Evolutionary conservation across 2,113 vertebrate genomes (phyloP), one percentile per base, ranked within the genome.

Genomic region (Centropus bengalensis): DNA sequence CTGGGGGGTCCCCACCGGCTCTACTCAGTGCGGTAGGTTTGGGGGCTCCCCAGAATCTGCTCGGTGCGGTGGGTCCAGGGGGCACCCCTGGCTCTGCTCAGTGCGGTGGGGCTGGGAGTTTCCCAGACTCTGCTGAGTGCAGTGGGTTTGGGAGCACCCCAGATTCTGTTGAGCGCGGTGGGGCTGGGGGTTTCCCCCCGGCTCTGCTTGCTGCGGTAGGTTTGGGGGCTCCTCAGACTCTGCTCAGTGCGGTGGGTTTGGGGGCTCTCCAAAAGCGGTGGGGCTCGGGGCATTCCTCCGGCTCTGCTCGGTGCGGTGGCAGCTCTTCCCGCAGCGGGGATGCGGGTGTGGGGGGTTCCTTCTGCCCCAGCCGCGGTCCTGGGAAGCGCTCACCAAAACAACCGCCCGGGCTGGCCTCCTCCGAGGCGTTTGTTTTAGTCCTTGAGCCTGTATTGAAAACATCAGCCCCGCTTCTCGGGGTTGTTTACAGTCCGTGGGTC

Each of bases 401-500:
- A 79, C 75, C 81, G n/a, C 62, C 60, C 27, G 0, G 51, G 70
- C 93, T 63, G 91, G 45, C 82, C 85, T 82, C 51, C 67, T 63
- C 38, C 89, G 5, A 74, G 20, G 87, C 58, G 89, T 94, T 97
- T 95, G 89, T 95, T 96, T 95, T 94, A 89, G 79, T 95, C 78
- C 55, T 79, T 23, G 67, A 86, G 78, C 87, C 87, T 88, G 75
- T 73, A 91, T 80, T 95, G 93, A 93, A 97, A 96, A 88, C 79
- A 95, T 89, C 45, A 83, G 89, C 93, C 87, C 59, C 88, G 87
- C 79, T 91, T 93, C 95, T 97, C 92, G 95, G 87, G 95, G 93
- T 91, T 96, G 91, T 95, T 95, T 91, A 94, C 91, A 93, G 78
- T 88, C 36, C 59, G 71, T 73, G 47, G 89, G 89, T 91, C 92